These are phyloP conservation scores for Forficula auricularia DNA, from an alignment of 1,140 invertebrate genomes.

Conservation along the genomic window DNA sequence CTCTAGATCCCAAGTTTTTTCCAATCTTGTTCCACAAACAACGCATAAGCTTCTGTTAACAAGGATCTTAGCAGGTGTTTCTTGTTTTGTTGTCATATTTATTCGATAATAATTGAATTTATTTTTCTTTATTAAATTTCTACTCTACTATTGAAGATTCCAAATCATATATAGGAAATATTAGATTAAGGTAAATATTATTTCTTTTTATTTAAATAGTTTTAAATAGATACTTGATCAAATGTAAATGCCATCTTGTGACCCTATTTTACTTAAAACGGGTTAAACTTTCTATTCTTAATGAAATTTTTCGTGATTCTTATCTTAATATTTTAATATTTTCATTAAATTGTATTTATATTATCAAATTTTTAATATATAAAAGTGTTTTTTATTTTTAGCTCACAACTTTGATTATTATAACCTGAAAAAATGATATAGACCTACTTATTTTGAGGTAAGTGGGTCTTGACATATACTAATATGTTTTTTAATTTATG, in stretches of 20 bases:
- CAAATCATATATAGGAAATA: no score
- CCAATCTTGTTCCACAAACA: no score
- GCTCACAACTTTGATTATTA: constrained; percentile 7
- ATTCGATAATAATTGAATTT: background rate
- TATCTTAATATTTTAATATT: no score
- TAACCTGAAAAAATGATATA: constrained; percentile 4
- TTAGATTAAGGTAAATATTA: no score
- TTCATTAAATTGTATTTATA: background rate
- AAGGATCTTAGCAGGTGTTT: constrained; percentile 1
- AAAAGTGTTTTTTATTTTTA: background rate
- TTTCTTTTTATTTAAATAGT: no score
- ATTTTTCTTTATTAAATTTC: no score
- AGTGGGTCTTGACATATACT: constrained; percentile 11
- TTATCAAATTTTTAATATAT: background rate
- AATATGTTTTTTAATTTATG: no score
- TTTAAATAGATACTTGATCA: no score
- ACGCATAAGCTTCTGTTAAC: no score
- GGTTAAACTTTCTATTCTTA: background rate
- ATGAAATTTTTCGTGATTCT: background rate
- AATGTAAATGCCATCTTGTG: constrained; percentile 13
- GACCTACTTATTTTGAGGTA: constrained; percentile 12
- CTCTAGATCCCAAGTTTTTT: no score
- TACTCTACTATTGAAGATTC: no score
- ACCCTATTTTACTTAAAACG: constrained; percentile 10
- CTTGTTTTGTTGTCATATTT: constrained; percentile 3